These are phyloP conservation scores for Sarcophaga subvicina DNA, from an alignment of 2,888 invertebrate species.

Conservation along the genomic window DNA sequence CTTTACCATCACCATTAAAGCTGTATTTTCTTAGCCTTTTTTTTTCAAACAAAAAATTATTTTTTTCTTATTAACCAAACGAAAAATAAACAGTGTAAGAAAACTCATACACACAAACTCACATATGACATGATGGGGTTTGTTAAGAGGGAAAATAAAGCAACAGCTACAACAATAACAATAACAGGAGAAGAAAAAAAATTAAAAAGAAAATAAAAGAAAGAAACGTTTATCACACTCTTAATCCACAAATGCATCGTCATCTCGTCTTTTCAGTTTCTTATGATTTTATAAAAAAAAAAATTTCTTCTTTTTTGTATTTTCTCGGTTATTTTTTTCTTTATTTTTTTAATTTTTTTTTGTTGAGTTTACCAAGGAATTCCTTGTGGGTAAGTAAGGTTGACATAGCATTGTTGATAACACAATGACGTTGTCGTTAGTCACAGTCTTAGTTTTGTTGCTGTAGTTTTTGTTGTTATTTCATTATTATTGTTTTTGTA, in stretches of 20 bases:
- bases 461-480: slow-evolving; percentile 39
- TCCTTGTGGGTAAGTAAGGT: slow-evolving; percentile 71
- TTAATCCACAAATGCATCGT: slow-evolving; percentile 68
- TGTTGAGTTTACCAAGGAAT: slow-evolving; percentile 68
- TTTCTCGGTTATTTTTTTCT: background rate
- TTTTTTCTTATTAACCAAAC: slow-evolving; percentile 11
- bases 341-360: slow-evolving; percentile 39
- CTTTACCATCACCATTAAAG: slow-evolving; percentile 49
- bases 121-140: slow-evolving; percentile 11
- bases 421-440: slow-evolving; percentile 70
- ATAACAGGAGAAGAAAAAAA: too few species aligned
- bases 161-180: slow-evolving; percentile 37
- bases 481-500: slow-evolving; percentile 39
- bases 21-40: slow-evolving; percentile 31
- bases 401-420: slow-evolving; percentile 71
- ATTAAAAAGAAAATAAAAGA: slow-evolving; percentile 25
- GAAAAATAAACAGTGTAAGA: slow-evolving; percentile 38
- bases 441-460: slow-evolving; percentile 63
- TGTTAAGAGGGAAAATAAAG: slow-evolving; percentile 37
- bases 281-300: background rate
- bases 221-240: slow-evolving; percentile 69
- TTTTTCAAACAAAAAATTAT: slow-evolving; percentile 1
- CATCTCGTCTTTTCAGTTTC: slow-evolving; percentile 58
- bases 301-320: slow-evolving; percentile 8
- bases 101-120: slow-evolving; percentile 2